Evolutionary conservation across 2,113 vertebrate species (phyloP).

Genomic region (Pachypanchax playfairii): DNA sequence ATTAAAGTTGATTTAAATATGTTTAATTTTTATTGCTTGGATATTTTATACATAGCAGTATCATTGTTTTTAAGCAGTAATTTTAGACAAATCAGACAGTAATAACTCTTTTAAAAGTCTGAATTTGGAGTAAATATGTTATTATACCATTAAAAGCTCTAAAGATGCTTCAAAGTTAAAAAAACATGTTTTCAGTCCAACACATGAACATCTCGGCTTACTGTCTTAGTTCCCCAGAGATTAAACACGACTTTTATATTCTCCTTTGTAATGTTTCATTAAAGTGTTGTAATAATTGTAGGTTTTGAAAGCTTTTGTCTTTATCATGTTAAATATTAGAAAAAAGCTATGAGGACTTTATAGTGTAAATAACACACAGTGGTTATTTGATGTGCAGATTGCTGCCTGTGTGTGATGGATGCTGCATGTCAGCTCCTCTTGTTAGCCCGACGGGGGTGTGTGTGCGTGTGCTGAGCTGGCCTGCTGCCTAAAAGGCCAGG

Average conservation of each 20-base stretch:
- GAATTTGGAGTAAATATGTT: too few species aligned
- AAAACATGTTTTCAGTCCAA: background rate
- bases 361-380: conserved; percentile 51
- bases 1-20: background rate
- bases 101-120: too few species aligned
- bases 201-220: background rate
- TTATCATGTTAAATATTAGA: conserved; percentile 3
- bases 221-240: background rate
- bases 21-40: background rate
- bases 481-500: conserved; percentile 49
- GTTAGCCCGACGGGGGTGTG: conserved; percentile 28
- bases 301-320: conserved; percentile 17
- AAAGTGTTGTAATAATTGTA: background rate
- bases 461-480: conserved; percentile 29
- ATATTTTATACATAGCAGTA: too few species aligned
- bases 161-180: too few species aligned
- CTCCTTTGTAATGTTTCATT: conserved; percentile 5
- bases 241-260: background rate
- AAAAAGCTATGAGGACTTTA: conserved; percentile 38
- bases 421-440: conserved; percentile 45
- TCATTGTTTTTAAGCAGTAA: too few species aligned
- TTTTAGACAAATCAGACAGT: too few species aligned
- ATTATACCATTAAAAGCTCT: too few species aligned
- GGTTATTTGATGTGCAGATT: conserved; percentile 67
- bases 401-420: conserved; percentile 51